These are phyloP conservation scores for Drosophila eohydei DNA, from an alignment of 2,888 invertebrate species.

Conservation along the genomic window DNA sequence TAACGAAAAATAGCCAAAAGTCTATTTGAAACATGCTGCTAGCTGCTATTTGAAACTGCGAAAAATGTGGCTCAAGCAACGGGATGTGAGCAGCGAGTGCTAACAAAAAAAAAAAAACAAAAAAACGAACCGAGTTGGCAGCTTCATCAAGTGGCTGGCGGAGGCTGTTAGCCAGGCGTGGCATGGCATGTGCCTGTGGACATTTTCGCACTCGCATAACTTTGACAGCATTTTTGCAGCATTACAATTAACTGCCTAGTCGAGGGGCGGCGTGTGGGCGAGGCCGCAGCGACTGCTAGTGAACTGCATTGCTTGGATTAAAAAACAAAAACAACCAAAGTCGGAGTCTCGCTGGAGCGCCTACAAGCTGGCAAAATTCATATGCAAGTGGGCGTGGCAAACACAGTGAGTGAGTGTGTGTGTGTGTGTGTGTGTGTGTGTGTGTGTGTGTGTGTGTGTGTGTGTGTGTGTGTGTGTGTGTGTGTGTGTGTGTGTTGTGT, in stretches of 20 bases:
- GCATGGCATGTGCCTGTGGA: slow-evolving; percentile 56
- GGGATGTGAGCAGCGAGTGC: slow-evolving; percentile 1
- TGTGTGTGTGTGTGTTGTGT: slow-evolving; percentile 31
- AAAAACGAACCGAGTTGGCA: slow-evolving; percentile 8
- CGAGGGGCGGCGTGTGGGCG: slow-evolving; percentile 5
- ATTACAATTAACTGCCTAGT: slow-evolving; percentile 75
- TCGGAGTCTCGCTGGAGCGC: slow-evolving; percentile 35
- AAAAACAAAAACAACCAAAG: not conserved
- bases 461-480: not conserved
- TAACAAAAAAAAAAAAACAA: not conserved
- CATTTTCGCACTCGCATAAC: slow-evolving; percentile 79
- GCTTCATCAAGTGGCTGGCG: slow-evolving; percentile 41
- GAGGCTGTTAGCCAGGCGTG: slow-evolving; percentile 8
- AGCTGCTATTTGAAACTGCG: too few species aligned
- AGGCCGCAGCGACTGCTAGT: slow-evolving; percentile 10
- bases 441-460: slow-evolving; percentile 29
- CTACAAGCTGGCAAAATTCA: slow-evolving; percentile 45
- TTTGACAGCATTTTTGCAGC: slow-evolving; percentile 78
- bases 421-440: slow-evolving; percentile 25
- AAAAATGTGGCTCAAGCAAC: slow-evolving; percentile 12
- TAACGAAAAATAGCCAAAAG: not conserved
- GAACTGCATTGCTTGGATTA: slow-evolving; percentile 2
- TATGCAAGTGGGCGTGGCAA: slow-evolving; percentile 38
- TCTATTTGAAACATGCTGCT: slow-evolving; percentile 37
- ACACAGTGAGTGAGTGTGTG: not conserved